Conservation (phyloP, 2,113 vertebrate genomes). For the Tragelaphus strepsiceros region DNA sequence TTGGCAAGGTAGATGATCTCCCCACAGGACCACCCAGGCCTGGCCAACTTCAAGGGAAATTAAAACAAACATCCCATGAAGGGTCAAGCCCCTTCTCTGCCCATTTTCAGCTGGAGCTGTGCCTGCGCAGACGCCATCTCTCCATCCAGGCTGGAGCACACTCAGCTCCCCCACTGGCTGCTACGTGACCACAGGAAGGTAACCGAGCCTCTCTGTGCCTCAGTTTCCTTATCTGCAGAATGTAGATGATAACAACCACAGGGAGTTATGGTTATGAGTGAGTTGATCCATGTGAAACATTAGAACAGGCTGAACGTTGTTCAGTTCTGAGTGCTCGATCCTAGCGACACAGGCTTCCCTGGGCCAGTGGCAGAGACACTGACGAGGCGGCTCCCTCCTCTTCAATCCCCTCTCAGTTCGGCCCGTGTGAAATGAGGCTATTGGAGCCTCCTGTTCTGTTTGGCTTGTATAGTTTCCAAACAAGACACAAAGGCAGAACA, state of each 20-base stretch:
- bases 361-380: fast-evolving
- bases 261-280: background rate
- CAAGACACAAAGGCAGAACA: background rate
- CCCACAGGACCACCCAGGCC: background rate
- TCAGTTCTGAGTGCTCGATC: background rate
- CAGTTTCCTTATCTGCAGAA: background rate
- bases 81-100: background rate
- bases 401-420: background rate
- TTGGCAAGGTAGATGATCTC: background rate
- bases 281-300: background rate
- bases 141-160: background rate
- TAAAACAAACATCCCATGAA: background rate
- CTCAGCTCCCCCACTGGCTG: background rate
- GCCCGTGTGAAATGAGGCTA: background rate
- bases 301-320: background rate
- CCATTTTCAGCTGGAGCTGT: background rate
- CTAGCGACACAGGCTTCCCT: background rate
- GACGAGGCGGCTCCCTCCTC: fast-evolving
- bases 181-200: background rate
- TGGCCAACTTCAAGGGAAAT: background rate
- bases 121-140: background rate
- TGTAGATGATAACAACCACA: background rate
- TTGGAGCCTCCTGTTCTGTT: background rate
- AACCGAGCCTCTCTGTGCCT: background rate
- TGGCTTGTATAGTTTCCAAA: background rate